Percentiles rank a stretch among this genome's conserved stretches.
These are phyloP conservation scores for Pseudopleuronectes americanus DNA, from an alignment of 2,797 vertebrate genomes.

Conservation along the genomic window DNA sequence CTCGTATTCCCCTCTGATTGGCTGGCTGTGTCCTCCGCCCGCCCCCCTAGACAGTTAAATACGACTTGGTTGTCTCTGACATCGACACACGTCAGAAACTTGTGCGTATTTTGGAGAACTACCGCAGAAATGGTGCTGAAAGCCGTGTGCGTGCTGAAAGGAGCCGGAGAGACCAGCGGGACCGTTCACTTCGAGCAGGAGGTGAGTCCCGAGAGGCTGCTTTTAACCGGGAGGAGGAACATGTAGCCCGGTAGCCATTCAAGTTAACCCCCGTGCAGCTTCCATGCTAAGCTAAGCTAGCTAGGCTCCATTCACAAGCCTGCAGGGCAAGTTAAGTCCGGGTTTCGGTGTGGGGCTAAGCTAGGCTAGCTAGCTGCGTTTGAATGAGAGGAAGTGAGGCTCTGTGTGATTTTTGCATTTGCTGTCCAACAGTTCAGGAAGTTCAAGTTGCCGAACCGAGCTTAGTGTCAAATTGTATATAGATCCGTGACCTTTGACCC, in stretches of 20 bases:
- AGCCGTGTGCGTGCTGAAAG: constrained; percentile 85
- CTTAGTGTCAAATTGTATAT: too few relatives aligned
- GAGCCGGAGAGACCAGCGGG: constrained; percentile 75
- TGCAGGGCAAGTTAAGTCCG: too few relatives aligned
- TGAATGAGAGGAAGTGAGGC: not conserved
- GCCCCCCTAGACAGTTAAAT: not conserved
- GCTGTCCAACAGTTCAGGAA: too few relatives aligned
- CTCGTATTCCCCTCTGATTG: constrained; percentile 41
- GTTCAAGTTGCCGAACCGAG: too few relatives aligned
- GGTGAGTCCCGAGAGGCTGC: constrained; percentile 54
- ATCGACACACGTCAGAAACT: not conserved
- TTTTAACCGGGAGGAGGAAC: not conserved
- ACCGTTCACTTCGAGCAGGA: constrained; percentile 82
- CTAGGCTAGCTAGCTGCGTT: not conserved
- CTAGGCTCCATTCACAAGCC: not conserved
- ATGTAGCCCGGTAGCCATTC: not conserved
- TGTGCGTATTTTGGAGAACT: not conserved
- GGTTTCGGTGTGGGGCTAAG: not conserved
- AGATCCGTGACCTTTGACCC: constrained; percentile 43
- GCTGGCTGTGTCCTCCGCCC: not conserved
- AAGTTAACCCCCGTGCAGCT: not conserved
- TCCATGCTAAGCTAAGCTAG: not conserved
- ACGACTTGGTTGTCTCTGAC: not conserved
- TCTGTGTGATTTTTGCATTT: too few relatives aligned
- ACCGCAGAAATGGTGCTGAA: constrained; percentile 72